Percentiles rank a stretch among this genome's conserved stretches.
Conservation (phyloP, 2,888 invertebrate genomes). For the Drosophila macrospina region DNA sequence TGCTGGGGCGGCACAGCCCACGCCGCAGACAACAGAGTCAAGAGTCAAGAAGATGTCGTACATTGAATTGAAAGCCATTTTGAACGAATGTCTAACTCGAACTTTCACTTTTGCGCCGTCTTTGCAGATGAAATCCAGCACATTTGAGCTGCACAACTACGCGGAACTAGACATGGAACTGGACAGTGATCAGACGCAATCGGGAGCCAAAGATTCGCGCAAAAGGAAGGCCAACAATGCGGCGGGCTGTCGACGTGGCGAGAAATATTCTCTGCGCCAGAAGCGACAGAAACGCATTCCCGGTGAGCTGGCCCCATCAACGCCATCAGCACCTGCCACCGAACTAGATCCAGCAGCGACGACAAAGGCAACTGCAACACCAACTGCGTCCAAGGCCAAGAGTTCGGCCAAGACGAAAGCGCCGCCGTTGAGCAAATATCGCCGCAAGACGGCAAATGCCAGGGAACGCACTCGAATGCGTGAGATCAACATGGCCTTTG, state of each 20-base stretch:
- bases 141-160: conserved; percentile 77
- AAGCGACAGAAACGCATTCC: conserved; percentile 86
- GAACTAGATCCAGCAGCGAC: conserved; percentile 13
- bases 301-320: conserved; percentile 2
- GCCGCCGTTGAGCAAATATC: conserved; percentile 93
- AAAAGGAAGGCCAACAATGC: conserved; percentile 57
- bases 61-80: conserved; percentile 18
- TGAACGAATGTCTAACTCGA: conserved; percentile 28
- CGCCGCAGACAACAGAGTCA: conserved; percentile 27
- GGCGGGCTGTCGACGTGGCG: conserved; percentile 75
- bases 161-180: conserved; percentile 64
- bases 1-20: conserved; percentile 60
- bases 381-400: conserved; percentile 28
- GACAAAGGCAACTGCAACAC: conserved; percentile 18
- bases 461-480: conserved; percentile 94
- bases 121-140: conserved; percentile 74
- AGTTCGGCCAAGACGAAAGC: conserved; percentile 87
- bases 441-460: conserved; percentile 95
- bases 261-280: conserved; percentile 90
- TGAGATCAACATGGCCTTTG: conserved; percentile 96
- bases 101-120: conserved; percentile 44
- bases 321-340: neutral
- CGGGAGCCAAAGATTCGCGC: conserved; percentile 49
- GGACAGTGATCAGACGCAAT: conserved; percentile 19
- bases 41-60: conserved; percentile 3